A percentile compares a stretch with the other conserved stretches of the same genome.
These are phyloP conservation scores for Danionella dracula DNA, from an alignment of 2,797 vertebrate species.

Conservation along the genomic window DNA sequence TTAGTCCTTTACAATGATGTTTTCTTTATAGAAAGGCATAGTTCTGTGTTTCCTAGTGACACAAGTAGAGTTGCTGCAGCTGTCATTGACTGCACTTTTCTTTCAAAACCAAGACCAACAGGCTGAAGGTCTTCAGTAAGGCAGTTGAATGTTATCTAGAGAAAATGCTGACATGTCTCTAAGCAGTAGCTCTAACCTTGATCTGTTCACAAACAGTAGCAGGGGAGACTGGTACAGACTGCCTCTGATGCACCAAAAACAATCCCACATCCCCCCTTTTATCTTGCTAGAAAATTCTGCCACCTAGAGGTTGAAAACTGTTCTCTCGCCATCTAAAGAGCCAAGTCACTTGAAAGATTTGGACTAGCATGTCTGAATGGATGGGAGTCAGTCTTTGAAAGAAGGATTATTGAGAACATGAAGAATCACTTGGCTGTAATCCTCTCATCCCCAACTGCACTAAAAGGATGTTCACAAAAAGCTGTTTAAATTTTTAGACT, in stretches of 20 bases:
- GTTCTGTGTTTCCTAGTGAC: background rate
- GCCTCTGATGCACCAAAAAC: slow-evolving; percentile 30
- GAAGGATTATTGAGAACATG: background rate
- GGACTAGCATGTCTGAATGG: background rate
- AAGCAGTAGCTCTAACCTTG: slow-evolving; percentile 41
- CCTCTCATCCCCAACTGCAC: background rate
- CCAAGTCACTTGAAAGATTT: background rate
- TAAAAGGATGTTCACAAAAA: too few species aligned
- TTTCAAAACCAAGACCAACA: background rate
- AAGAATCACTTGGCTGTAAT: background rate
- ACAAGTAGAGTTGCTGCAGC: background rate
- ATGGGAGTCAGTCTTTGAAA: background rate
- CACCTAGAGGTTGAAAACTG: slow-evolving; percentile 25
- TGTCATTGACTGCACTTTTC: background rate
- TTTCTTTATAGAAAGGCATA: slow-evolving; percentile 14
- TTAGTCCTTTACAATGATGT: slow-evolving; percentile 15
- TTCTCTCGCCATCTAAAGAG: background rate
- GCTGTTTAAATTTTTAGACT: background rate
- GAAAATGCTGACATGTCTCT: slow-evolving; percentile 31
- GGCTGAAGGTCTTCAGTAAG: slow-evolving; percentile 28
- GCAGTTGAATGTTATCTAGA: slow-evolving; percentile 43
- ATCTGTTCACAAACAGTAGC: slow-evolving; percentile 41
- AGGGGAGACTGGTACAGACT: slow-evolving; percentile 36
- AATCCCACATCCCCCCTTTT: slow-evolving; percentile 22
- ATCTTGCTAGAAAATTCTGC: background rate